Evolutionary conservation across 2,888 invertebrate genomes (phyloP), one percentile per base, ranked within the genome.

Genomic region (Lathronympha strigana): DNA sequence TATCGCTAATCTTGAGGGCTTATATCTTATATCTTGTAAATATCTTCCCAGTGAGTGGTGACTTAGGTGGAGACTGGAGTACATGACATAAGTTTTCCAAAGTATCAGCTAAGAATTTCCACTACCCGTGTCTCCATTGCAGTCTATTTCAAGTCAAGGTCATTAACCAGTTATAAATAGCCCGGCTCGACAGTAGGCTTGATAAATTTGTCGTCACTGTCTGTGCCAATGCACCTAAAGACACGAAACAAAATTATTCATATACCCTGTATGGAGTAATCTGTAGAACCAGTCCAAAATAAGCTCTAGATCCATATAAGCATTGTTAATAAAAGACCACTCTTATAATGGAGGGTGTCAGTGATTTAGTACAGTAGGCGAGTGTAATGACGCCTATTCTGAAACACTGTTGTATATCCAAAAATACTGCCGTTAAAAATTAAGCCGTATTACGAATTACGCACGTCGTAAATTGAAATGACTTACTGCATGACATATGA

Each of bases 131-230:
- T 53, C 1, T 36, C 36, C 36, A 31, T 57, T 31, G 4, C 13
- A 43, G 28, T 57, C 57, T 57, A 57, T 57, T 57, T 45, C 9
- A 17, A 57, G 43, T 19, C 57, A 57, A 57, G 57, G 57, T 45
- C 57, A 31, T 31, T 45, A n/a, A 8, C n/a, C 6, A n/a, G 57
- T 21, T 57, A 57, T 43, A 57, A 57, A 57, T 57, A 57, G 43
- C 31, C 57, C 6, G 21, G 9, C 55, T 15, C 55, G 28, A 45
- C 43, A 2, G 13, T 40, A 55, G 40, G 55, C 43, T 43, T 57
- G 57, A 45, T 57, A 38, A 54, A 54, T 57, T 57, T 45, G 57
- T 57, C 57, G 43, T 43, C 55, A 43, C 28, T 21, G 43, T 45
- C 57, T 57, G 31, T 57, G 43, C 31, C 57, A 57, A 57, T 57